These are phyloP conservation scores for Pemphredon lugubris DNA, from an alignment of 2,888 invertebrate genomes.

Conservation along the genomic window DNA sequence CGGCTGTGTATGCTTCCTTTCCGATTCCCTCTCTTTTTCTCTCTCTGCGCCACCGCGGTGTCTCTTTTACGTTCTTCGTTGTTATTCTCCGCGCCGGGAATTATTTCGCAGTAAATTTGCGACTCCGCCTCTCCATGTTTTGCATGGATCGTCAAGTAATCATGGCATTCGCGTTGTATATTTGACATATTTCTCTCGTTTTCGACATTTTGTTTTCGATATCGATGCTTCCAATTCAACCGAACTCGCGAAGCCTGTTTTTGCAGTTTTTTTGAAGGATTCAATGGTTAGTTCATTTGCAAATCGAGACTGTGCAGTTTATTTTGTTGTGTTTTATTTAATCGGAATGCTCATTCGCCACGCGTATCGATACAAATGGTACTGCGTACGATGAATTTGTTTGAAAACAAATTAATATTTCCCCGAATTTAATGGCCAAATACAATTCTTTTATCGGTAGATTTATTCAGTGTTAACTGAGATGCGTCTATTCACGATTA, in stretches of 20 bases:
- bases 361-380: too few relatives aligned
- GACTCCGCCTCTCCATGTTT: too few relatives aligned
- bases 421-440: neutral
- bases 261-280: neutral
- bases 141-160: conserved; percentile 4
- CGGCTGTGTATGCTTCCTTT: neutral
- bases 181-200: too few relatives aligned
- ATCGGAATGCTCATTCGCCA: too few relatives aligned
- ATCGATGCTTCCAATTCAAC: conserved; percentile 8
- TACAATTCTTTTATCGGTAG: neutral
- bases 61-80: neutral
- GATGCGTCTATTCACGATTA: conserved; percentile 57
- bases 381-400: neutral
- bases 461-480: conserved; percentile 1
- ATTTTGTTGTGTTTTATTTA: too few relatives aligned
- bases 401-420: neutral
- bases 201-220: conserved; percentile 54
- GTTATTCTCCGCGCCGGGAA: conserved; percentile 35
- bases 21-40: conserved; percentile 23
- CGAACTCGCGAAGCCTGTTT: neutral
- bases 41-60: conserved; percentile 19
- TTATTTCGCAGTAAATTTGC: conserved; percentile 49
- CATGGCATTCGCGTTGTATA: too few relatives aligned
- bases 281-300: too few relatives aligned
- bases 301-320: too few relatives aligned